Base-by-base conservation (phyloP, 2,113 vertebrate species). In the Sceloporus undulatus region DNA sequence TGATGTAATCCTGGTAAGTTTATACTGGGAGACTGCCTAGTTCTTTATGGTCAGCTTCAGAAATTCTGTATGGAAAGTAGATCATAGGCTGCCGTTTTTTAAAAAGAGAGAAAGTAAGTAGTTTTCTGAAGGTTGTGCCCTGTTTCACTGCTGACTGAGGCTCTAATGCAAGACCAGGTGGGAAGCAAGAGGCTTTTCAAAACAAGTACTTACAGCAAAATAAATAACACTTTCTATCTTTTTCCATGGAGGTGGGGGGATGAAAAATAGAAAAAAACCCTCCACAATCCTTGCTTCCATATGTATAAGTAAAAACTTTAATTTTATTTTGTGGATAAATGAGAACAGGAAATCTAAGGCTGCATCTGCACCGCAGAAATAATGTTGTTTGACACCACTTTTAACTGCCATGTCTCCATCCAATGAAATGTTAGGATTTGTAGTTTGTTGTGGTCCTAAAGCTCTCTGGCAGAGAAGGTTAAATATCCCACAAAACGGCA, bases 201-300 rank as follows among this genome's bases (percentile, higher is more conserved):
- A 97, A 96, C 94, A 96, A 94, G 91, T 94, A 88, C 94, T 96
- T 96, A 91, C 90, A 95, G 95, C 94, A 96, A 94, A 95, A 96
- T 96, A 97, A 97, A 96, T 95, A 93, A 94, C 94, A 91, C 94
- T 96, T 97, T 96, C 95, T 95, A 95, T 94, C 93, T 94, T 96
- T 92, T 95, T 94, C 87, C 85, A 86, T 94, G 92, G 89, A 94
- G 91, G 94, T 91, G 48, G 7, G 34, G 34, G 34, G 34, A 34
- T 34, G 56, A 59, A 59, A 56, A 59, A 59, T 78, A 29, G 9
- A 40, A 34, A 74, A 1, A 42, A 21, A 75, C 14, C 21, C 7
- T 48, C 21, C 19, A 27, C 25, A 71, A 27, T 5, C 19, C 88
- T 94, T 92, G 93, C 90, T 89, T 91, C 93, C 93, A 84, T 95